Evolutionary conservation across 2,888 invertebrate genomes (phyloP), one percentile per base, ranked within the genome.

Genomic region (Drosophila peninsularis): DNA sequence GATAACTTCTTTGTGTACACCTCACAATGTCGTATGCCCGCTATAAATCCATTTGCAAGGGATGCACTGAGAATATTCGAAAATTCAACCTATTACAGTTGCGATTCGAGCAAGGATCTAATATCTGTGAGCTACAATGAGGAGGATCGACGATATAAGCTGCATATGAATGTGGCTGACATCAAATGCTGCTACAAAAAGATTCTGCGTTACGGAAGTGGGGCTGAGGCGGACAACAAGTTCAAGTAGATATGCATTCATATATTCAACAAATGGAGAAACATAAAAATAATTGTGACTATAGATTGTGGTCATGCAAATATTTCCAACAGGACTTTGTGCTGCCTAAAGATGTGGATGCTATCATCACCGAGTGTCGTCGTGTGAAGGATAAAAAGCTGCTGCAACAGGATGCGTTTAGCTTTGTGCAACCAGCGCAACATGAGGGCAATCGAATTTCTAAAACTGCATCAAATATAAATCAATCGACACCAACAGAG

Each of bases 21-120:
- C 66, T 91, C 94, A 10, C 93, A 93, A 79, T 95, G 95, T 81
- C 94, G 93, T 75, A 95, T 95, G 89, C 93, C 94, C 3, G 93
- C 94, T 57, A 76, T 94, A 47, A 93, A 95, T 81, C 93, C 95
- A 5, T 94, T 94, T 66, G 93, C 94, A 58, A 64, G 79, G 7
- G 93, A 93, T 70, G 92, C 93, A 4, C 92, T 91, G 63, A 91
- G 91, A 65, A 93, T 93, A 54, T 93, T 94, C 63, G 92, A 93
- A 32, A 93, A 93, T 41, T 91, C 92, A 55, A 91, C 92, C 45
- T 94, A 94, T 67, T 93, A 93, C 53, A 75, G 92, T 0, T 95
- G 95, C 80, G 91, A 93, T n/a, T 90, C 60, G 2, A 80, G 76
- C n/a, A 62, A 78, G 17, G 87, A 90, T 11, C 64, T 92, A 21